Evolutionary conservation across 2,113 vertebrate species (phyloP), one percentile per base, ranked within the genome.

Genomic region (Glaucidium brasilianum): DNA sequence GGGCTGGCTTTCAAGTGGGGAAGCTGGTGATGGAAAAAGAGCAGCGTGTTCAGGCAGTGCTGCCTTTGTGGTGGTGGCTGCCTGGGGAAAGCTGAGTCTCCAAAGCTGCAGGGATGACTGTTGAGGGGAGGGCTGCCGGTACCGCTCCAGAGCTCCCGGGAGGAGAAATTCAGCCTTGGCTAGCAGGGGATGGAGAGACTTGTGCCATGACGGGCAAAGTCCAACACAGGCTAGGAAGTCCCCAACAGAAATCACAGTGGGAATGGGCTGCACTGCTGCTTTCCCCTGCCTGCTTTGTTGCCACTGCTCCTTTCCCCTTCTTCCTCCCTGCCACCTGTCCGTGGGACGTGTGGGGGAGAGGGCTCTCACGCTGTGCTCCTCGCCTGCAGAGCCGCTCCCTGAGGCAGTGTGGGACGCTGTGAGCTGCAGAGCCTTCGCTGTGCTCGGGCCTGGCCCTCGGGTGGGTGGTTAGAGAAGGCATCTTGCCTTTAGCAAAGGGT

Each of bases 331-430:
- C 15, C 21, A 23, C 39, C 11, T 12, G 15, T 7, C 58, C 1
- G 1, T 14, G n/a, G 23, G 30, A 49, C 1, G 1, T 1, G 0
- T 8, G 1, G 23, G 35, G 63, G 4, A 72, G 52, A 49, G 35
- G n/a, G 45, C 64, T 53, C 3, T 1, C 43, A 2, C 2, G 1
- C 26, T 0, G 2, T 18, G 19, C 43, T 56, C 30, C 45, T 41
- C 4, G 3, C 23, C 37, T 11, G 34, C 37, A 23, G 74, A 88
- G 35, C 75, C 3, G 50, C 83, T 85, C 20, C 47, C 45, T 2
- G 1, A 20, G 77, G 63, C 35, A 30, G 64, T 6, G 50, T 4
- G 3, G 81, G 71, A 37, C 45, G 26, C 34, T 2, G 3, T n/a
- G 62, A 83, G 49, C 60, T 18, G 43, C 43, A 15, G 92, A 81